A percentile compares a stretch with the other conserved stretches of the same genome.
phyloP scores from a whole-genome alignment of 2,888 invertebrate species.

The Melolontha melolontha region DNA sequence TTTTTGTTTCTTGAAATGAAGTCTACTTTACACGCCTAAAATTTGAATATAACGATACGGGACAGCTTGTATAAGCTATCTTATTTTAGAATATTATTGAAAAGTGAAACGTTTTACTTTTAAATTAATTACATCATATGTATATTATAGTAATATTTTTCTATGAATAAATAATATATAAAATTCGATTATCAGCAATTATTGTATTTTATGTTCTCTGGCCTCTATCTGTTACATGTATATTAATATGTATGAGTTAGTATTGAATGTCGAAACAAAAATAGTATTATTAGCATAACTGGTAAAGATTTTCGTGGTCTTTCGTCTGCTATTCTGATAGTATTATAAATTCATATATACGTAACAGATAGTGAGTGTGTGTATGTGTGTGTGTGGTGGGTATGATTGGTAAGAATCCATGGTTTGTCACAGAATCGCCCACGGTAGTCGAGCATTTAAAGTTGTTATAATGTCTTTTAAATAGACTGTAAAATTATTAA shows the following conservation, averaged over 20 bases:
- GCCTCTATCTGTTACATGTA: not conserved
- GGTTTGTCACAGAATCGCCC: constrained; percentile 16
- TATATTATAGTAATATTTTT: too few species aligned
- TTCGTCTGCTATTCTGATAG: constrained; percentile 6
- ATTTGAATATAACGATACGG: too few species aligned
- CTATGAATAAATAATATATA: too few species aligned
- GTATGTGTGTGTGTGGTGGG: not conserved
- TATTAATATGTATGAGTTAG: constrained; percentile 24
- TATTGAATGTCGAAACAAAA: constrained; percentile 21
- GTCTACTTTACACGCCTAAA: too few species aligned
- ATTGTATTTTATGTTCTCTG: constrained; percentile 3
- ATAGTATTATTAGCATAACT: constrained; percentile 26
- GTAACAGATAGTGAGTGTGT: not conserved
- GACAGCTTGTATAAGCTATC: too few species aligned
- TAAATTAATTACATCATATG: too few species aligned
- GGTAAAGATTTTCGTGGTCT: constrained; percentile 22
- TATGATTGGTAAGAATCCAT: constrained; percentile 4
- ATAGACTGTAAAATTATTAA: constrained; percentile 25
- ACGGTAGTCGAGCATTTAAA: constrained; percentile 25
- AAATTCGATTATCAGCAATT: too few species aligned
- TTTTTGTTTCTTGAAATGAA: too few species aligned
- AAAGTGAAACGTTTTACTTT: too few species aligned
- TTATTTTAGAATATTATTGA: too few species aligned
- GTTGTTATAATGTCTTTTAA: constrained; percentile 16
- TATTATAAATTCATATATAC: constrained; percentile 20